Conservation (phyloP, 2,113 vertebrate species). For the Xiphophorus hellerii region DNA sequence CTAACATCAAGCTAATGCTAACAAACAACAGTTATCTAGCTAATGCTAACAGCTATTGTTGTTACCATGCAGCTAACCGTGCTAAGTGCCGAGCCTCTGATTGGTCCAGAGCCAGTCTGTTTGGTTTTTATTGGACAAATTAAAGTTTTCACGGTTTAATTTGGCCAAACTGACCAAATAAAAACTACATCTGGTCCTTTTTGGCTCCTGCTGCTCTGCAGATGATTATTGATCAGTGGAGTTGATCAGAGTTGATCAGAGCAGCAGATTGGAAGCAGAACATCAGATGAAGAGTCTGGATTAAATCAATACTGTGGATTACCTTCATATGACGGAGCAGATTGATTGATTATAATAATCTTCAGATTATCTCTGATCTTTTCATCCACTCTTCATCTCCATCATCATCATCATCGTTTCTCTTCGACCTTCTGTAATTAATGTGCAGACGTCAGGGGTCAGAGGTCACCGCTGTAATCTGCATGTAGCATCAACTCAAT, state of each 20-base stretch:
- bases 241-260: background rate
- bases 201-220: background rate
- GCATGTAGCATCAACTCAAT: background rate
- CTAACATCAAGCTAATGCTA: too few relatives aligned
- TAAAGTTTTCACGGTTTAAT: too few relatives aligned
- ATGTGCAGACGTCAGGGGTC: background rate
- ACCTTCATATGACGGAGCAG: slow-evolving; percentile 23
- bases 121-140: too few relatives aligned
- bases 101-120: too few relatives aligned
- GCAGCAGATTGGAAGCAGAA: slow-evolving; percentile 16
- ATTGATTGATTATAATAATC: slow-evolving; percentile 68
- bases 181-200: too few relatives aligned
- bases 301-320: slow-evolving; percentile 5
- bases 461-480: background rate
- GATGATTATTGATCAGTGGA: background rate
- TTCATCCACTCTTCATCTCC: slow-evolving; percentile 48
- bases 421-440: slow-evolving; percentile 36
- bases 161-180: too few relatives aligned
- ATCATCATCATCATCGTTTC: slow-evolving; percentile 9
- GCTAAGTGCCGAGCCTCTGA: too few relatives aligned
- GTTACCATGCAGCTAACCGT: too few relatives aligned
- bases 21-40: too few relatives aligned
- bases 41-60: too few relatives aligned
- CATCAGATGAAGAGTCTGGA: slow-evolving; percentile 14
- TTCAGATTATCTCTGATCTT: slow-evolving; percentile 66